These are phyloP conservation scores for Buteo buteo DNA, from an alignment of 2,113 vertebrate genomes.

Conservation along the genomic window DNA sequence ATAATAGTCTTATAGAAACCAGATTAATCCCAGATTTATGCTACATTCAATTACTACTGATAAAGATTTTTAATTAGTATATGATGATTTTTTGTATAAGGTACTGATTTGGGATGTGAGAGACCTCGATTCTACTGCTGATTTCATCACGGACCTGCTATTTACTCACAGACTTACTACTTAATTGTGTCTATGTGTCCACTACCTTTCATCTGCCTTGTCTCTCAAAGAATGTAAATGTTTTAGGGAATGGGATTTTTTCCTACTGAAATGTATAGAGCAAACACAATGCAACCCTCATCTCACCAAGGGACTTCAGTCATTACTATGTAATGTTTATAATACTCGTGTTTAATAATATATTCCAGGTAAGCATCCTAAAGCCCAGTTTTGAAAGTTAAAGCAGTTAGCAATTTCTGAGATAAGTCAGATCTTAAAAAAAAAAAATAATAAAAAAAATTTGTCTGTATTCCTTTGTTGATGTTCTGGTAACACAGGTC, in stretches of 20 bases:
- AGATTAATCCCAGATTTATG: background rate
- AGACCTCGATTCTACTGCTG: background rate
- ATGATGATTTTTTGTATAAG: background rate
- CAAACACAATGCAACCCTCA: background rate
- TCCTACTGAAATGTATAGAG: background rate
- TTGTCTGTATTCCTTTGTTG: background rate
- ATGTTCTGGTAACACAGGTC: background rate
- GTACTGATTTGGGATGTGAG: background rate
- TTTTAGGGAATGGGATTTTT: background rate
- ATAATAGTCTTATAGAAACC: background rate
- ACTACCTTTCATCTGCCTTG: background rate
- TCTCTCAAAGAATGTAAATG: background rate
- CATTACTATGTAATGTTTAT: background rate
- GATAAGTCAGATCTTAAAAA: background rate
- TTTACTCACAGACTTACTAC: background rate
- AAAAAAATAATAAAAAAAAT: background rate
- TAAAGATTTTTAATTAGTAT: slow-evolving; percentile 19
- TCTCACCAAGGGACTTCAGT: background rate
- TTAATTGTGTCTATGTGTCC: background rate
- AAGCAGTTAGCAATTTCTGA: background rate
- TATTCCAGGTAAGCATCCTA: background rate
- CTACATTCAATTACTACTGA: background rate
- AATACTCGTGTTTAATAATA: background rate
- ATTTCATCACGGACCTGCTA: background rate
- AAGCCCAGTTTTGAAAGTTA: background rate